Percentiles rank a stretch among this genome's conserved stretches.
phyloP scores from a whole-genome alignment of 30 jellyfish, hydroid and myxozoan species.

The Mastigias papua region DNA sequence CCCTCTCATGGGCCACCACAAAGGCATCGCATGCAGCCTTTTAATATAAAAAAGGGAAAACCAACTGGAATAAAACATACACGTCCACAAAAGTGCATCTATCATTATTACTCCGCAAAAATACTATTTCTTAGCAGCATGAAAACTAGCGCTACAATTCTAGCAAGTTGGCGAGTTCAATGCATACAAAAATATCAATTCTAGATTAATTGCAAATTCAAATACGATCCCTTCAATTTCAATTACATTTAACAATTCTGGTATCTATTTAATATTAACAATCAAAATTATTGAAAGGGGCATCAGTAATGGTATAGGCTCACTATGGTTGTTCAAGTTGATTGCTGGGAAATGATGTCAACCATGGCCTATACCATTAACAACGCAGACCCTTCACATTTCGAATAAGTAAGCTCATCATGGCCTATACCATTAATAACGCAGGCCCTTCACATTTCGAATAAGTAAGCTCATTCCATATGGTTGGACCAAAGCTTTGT shows the following conservation, averaged over 20 bases:
- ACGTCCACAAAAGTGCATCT: background rate
- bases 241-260: background rate
- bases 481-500: too few relatives aligned
- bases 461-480: too few relatives aligned
- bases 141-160: background rate
- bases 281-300: background rate
- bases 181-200: conserved; percentile 34
- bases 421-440: too few relatives aligned
- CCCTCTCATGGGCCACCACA: too few relatives aligned
- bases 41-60: too few relatives aligned
- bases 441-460: too few relatives aligned
- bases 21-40: too few relatives aligned
- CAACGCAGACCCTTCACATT: too few relatives aligned
- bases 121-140: background rate
- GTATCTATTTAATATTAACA: background rate
- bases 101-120: background rate
- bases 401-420: too few relatives aligned
- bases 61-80: too few relatives aligned
- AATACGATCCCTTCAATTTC: background rate
- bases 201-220: background rate
- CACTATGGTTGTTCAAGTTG: background rate
- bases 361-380: too few relatives aligned
- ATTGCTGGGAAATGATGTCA: too few relatives aligned
- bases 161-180: conserved; percentile 1
- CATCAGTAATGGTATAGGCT: background rate